Base-by-base conservation (phyloP, 1,140 invertebrate species). In the Battus philenor region DNA sequence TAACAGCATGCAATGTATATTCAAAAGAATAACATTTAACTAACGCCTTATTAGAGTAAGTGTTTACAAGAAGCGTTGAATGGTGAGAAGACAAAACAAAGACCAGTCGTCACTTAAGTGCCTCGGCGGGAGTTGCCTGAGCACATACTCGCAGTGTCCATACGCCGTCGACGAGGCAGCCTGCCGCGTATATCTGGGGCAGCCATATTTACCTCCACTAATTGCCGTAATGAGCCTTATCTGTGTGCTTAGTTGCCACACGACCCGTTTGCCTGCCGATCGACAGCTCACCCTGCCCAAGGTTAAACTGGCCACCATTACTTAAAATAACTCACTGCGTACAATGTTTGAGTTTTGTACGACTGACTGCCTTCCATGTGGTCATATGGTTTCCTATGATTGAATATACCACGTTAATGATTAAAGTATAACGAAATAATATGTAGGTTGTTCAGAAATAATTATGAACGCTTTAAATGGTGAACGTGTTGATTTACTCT, bases 191-290 rank as follows among this genome's bases (percentile, higher is more conserved):
- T 63, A 72, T 67, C 66, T 70, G 62, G 73, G 71, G 50, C 69
- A 57, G 47, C 60, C 59, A 64, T 78, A 64, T 79, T 82, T 79
- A 64, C 63, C 58, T 68, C 62, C 49, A 60, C 68, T 82, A 82
- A 82, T 82, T 79, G 73, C 75, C 66, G 50, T 77, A 76, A 79
- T 77, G 75, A 74, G 66, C 46, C 61, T 70, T 75, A 75, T 74
- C 72, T 77, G 72, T 70, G 54, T 76, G 60, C 61, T 68, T 62
- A 76, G 59, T 60, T 55, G 65, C 59, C 66, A 66, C 64, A 67
- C 61, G 52, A 59, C 54, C 46, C 75, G 65, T 78, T 78, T 78
- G 59, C 65, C 55, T 63, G 60, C 38, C 50, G 59, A 79, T 79
- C 64, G 68, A 66, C 67, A 70, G 63, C 65, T 63, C 54, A 63